Base-by-base conservation (phyloP, 2,113 vertebrate genomes). In the Oostethus manadensis region DNA sequence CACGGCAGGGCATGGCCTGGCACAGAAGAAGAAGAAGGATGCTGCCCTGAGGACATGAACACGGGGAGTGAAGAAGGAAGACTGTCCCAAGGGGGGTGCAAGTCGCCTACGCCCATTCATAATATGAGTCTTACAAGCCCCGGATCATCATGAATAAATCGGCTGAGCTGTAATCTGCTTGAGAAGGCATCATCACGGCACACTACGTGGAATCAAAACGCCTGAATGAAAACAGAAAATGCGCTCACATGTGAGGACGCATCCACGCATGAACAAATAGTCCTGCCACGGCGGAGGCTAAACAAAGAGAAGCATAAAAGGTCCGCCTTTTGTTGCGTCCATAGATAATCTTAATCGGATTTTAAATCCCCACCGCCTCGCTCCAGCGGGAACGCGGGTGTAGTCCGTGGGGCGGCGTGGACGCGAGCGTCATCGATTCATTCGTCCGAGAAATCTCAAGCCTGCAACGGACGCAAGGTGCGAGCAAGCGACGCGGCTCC, bases 261-360 rank as follows among this genome's bases (percentile, higher is more conserved):
- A 76, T 77, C 64, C 15, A 69, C 62, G 10, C 18, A 16, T 59
- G 46, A 20, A 44, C 56, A 16, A 10, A 60, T 33, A 46, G 43
- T 11, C 13, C 13, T 45, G n/a, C 54, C 58, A 56, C 63, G 64
- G 62, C 26, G 58, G 51, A 42, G 64, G 54, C 75, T 73, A 74
- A 88, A 85, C 85, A 86, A 86, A 88, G 83, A 75, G 54, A 69
- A 3, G 2, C 10, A 74, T 73, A 60, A 83, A 80, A 63, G 70
- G 60, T 73, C 76, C 71, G 56, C 75, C 76, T 83, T 86, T 83
- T 81, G 81, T 83, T 73, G 74, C 58, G 75, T 77, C 66, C 61
- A 46, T 53, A 65, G 72, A 71, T 84, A 61, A 82, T 84, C 64
- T 77, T 88, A 88, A 88, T 87, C 83, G 75, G 87, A 81, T 90